Evolutionary conservation across 2,113 vertebrate species (phyloP).

Genomic region (Ammodramus savannarum): DNA sequence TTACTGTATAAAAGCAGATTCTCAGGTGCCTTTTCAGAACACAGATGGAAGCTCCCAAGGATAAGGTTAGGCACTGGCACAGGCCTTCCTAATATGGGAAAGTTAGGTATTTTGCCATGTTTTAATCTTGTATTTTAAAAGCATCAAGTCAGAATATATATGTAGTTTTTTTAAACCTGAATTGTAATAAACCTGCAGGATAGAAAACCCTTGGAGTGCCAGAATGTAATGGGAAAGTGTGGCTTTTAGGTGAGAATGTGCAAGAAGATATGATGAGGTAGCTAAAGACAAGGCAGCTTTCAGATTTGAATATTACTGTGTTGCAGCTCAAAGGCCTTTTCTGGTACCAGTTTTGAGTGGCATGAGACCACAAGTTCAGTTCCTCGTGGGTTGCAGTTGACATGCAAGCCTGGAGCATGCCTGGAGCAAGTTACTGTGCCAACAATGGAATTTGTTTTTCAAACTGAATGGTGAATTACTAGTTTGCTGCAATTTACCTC

Average conservation of each 20-base stretch:
- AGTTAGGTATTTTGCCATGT: neutral
- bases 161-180: neutral
- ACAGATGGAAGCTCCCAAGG: neutral
- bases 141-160: neutral
- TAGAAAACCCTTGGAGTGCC: neutral
- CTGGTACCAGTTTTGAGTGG: neutral
- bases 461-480: conserved; percentile 30
- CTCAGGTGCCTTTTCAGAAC: neutral
- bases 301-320: conserved; percentile 7
- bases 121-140: neutral
- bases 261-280: neutral
- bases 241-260: neutral
- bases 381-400: conserved; percentile 12
- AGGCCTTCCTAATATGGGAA: neutral
- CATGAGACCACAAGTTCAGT: conserved; percentile 14
- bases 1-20: neutral
- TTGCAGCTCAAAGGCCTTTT: conserved; percentile 24
- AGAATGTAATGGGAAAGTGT: neutral
- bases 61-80: neutral
- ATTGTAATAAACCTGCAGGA: neutral
- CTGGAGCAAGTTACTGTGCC: conserved; percentile 29
- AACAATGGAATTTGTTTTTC: conserved; percentile 22
- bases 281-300: neutral
- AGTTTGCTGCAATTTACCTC: conserved; percentile 9
- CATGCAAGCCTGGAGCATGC: conserved; percentile 21